These are phyloP conservation scores for Acromyrmex heyeri DNA, from an alignment of 1,140 invertebrate genomes.

Conservation along the genomic window DNA sequence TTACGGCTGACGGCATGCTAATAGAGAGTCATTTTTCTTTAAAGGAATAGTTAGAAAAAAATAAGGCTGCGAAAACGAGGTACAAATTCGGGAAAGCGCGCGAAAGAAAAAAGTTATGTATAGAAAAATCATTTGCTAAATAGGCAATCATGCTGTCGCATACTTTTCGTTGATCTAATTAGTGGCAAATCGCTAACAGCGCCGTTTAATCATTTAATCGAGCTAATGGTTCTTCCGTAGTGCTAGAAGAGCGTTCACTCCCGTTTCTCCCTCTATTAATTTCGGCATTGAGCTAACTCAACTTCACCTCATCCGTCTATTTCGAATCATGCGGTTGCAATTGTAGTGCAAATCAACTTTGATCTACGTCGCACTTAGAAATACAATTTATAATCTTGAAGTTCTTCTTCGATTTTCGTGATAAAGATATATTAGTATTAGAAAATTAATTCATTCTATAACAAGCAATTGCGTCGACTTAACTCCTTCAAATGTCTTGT, in stretches of 20 bases:
- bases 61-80: neutral
- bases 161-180: slow-evolving; percentile 45
- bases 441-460: neutral
- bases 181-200: slow-evolving; percentile 34
- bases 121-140: neutral
- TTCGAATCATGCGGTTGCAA: slow-evolving; percentile 32
- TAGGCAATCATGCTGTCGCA: neutral
- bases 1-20: slow-evolving; percentile 13
- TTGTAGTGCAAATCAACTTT: slow-evolving; percentile 16
- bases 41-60: neutral
- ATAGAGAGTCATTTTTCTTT: slow-evolving; percentile 7
- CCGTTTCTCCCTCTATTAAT: neutral
- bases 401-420: neutral
- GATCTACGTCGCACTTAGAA: neutral
- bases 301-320: slow-evolving; percentile 5
- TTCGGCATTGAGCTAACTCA: slow-evolving; percentile 23
- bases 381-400: neutral
- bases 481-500: neutral
- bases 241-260: slow-evolving; percentile 32
- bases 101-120: neutral
- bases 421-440: neutral
- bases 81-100: neutral
- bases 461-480: neutral
- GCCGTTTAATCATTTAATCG: slow-evolving; percentile 57
- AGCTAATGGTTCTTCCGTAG: slow-evolving; percentile 56